Evolutionary conservation across 2,113 vertebrate species (phyloP).

Genomic region (Pachycephala philippinensis): DNA sequence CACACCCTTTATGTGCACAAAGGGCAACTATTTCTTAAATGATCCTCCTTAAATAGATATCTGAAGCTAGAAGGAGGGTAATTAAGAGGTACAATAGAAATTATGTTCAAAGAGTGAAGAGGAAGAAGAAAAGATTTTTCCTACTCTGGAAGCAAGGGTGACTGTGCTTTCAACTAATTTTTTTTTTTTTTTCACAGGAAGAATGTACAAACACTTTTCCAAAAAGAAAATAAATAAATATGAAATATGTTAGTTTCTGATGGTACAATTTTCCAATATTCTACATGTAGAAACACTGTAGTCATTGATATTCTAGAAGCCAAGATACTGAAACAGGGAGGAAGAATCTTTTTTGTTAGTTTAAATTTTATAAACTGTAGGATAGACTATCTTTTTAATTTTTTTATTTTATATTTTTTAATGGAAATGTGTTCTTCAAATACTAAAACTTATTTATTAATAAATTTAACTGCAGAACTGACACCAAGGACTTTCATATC

Average conservation of each 20-base stretch:
- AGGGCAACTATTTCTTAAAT: background rate
- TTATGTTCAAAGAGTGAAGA: background rate
- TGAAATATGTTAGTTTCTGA: background rate
- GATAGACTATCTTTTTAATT: rapidly evolving
- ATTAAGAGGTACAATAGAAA: background rate
- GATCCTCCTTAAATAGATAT: background rate
- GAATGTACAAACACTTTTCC: background rate
- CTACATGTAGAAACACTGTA: background rate
- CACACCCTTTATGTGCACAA: background rate
- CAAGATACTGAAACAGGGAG: background rate
- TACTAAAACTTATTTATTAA: background rate
- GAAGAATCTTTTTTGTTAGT: background rate
- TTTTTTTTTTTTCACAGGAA: no score
- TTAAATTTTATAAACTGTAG: background rate
- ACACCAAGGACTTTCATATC: background rate
- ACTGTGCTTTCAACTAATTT: background rate
- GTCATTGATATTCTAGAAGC: background rate
- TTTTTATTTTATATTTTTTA: background rate
- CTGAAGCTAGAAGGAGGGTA: background rate
- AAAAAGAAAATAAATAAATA: background rate
- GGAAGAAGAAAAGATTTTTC: background rate
- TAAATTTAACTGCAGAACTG: background rate
- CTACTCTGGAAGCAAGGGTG: background rate
- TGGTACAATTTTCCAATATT: background rate
- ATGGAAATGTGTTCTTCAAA: background rate